Percentiles rank a stretch among this genome's conserved stretches.
These are phyloP conservation scores for Ectemnius cavifrons DNA, from an alignment of 2,888 invertebrate species.

Conservation along the genomic window DNA sequence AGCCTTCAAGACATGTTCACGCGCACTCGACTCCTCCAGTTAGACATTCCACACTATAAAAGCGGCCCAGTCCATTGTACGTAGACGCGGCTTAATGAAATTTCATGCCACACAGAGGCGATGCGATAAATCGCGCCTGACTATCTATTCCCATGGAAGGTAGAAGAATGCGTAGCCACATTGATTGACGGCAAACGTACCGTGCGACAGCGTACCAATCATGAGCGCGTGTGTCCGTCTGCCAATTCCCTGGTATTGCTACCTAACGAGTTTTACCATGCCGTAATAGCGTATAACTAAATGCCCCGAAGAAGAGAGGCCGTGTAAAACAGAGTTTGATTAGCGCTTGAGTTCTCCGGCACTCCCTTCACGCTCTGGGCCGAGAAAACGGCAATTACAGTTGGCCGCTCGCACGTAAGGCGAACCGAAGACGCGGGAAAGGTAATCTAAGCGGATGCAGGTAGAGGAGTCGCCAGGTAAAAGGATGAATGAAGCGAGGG, in stretches of 20 bases:
- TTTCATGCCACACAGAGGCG: not conserved
- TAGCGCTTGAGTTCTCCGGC: no score
- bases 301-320: no score
- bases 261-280: no score
- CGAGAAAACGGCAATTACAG: no score
- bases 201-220: not conserved
- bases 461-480: constrained; percentile 4
- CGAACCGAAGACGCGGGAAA: constrained; percentile 1
- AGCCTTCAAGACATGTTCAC: no score
- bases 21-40: no score
- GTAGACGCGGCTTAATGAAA: not conserved
- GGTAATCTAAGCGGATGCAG: constrained; percentile 24
- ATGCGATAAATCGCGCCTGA: not conserved
- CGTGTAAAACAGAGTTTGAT: no score
- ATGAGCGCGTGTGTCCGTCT: not conserved
- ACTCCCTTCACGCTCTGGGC: no score
- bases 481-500: constrained; percentile 30
- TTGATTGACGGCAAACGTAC: not conserved
- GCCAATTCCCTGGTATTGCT: no score
- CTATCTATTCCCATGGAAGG: not conserved
- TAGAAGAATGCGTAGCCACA: not conserved
- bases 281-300: no score
- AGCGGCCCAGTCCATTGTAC: no score
- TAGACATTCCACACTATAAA: no score
- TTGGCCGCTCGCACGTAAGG: not conserved